These are phyloP conservation scores for Limnephilus marmoratus DNA, from an alignment of 2,888 invertebrate species.

Conservation along the genomic window DNA sequence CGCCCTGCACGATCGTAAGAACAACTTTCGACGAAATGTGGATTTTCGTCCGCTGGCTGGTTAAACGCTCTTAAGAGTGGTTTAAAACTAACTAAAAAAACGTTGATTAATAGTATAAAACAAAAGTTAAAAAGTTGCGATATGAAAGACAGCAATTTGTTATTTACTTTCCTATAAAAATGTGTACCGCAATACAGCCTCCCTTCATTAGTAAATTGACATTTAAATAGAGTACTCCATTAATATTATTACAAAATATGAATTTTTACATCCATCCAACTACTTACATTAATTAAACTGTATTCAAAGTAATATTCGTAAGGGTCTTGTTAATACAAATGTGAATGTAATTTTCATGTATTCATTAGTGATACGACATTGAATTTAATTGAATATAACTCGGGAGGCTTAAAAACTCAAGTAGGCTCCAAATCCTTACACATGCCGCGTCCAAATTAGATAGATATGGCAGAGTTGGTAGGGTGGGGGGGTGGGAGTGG, in stretches of 20 bases:
- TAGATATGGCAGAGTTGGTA: constrained; percentile 49
- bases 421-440: constrained; percentile 63
- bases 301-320: constrained; percentile 50
- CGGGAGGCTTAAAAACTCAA: constrained; percentile 65
- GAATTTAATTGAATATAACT: constrained; percentile 64
- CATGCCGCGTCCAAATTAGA: constrained; percentile 64
- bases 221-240: constrained; percentile 24
- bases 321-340: constrained; percentile 56
- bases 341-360: constrained; percentile 58
- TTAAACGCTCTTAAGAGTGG: background rate
- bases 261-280: constrained; percentile 43
- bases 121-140: background rate
- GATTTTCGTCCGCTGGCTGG: too few species aligned
- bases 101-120: background rate
- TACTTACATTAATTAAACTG: constrained; percentile 51
- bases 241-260: constrained; percentile 48
- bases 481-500: constrained; percentile 65
- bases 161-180: background rate
- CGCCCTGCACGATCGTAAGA: too few species aligned
- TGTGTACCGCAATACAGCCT: background rate
- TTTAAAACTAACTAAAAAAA: background rate
- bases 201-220: constrained; percentile 36
- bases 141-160: background rate
- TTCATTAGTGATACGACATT: constrained; percentile 62
- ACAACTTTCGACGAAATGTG: too few species aligned